Evolutionary conservation across 1,140 invertebrate genomes (phyloP).

Genomic region (Eriosoma lanigerum): DNA sequence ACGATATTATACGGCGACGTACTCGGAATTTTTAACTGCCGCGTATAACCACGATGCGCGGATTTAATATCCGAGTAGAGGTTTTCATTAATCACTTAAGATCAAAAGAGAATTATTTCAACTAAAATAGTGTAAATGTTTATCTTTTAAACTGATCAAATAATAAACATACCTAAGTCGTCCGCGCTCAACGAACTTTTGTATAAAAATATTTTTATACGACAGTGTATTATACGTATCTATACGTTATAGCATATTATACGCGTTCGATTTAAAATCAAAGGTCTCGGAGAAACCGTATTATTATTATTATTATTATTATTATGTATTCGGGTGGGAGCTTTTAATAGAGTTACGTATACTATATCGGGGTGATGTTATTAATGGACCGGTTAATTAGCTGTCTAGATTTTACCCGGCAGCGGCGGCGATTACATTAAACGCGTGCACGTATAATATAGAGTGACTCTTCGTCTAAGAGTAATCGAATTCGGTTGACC

Average conservation of each 20-base stretch:
- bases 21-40: slow-evolving; percentile 18
- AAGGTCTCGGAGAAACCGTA: slow-evolving; percentile 21
- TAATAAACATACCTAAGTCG: slow-evolving; percentile 15
- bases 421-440: slow-evolving; percentile 16
- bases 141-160: slow-evolving; percentile 26
- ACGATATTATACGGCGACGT: not conserved
- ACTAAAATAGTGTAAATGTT: not conserved
- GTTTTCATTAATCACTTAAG: slow-evolving; percentile 33
- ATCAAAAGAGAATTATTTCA: slow-evolving; percentile 21
- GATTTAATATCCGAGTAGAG: slow-evolving; percentile 18
- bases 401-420: slow-evolving; percentile 30
- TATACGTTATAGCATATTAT: not conserved
- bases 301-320: slow-evolving; percentile 15
- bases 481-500: slow-evolving; percentile 37
- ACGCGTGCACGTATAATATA: not conserved
- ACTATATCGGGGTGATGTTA: not conserved
- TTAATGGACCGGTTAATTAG: slow-evolving; percentile 44
- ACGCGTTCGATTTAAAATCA: slow-evolving; percentile 14
- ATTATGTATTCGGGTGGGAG: not conserved
- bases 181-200: not conserved
- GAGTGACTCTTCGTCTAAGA: not conserved
- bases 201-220: not conserved
- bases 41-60: not conserved
- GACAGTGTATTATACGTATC: too few relatives aligned
- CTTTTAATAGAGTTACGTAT: slow-evolving; percentile 33